Evolutionary conservation across 2,888 invertebrate genomes (phyloP), one percentile per base, ranked within the genome.

Genomic region (Monoplex corrugatus): DNA sequence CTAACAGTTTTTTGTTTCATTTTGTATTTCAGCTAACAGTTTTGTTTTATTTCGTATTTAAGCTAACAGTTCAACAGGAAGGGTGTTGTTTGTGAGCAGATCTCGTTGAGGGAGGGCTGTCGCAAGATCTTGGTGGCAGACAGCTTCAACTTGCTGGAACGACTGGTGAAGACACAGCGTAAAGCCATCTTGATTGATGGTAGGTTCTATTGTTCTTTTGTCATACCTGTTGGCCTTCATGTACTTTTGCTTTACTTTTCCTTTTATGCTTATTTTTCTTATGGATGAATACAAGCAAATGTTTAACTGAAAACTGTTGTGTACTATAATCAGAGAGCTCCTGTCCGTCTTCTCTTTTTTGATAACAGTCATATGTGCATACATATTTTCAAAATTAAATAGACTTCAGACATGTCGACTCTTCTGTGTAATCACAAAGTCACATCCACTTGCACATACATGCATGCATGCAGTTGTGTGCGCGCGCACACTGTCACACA

Each of bases 71-170:
- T 19, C 13, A 19, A 57, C 57, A 57, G 23, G 16, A 57, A 57
- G 57, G 57, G 57, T 23, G 13, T 57, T 72, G 32, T 32, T 6
- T 72, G 16, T 40, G n/a, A 28, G 57, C 94, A 97, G 97, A 97
- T 98, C 45, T 98, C 98, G 0, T 97, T 98, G 40, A 98, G 98
- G 96, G 98, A 98, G 96, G 98, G 98, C 0, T 98, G 98, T 96
- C 98, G 98, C 94, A 97, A 98, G 94, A 98, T 99, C 91, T 97
- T 99, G n/a, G 97, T 98, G 0, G 97, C 97, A 2, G 99, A 99
- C 96, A 98, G 98, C 96, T 98, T 98, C 94, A 97, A 98, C 94
- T 96, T 98, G 83, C 98, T 98, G 95, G 97, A 98, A 93, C 98
- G 98, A 95, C 96, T 98, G 80, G 97, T 98, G 0, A 96, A 97